Conservation (phyloP, 1,140 invertebrate species). For the Hylyphantes graminicola region DNA sequence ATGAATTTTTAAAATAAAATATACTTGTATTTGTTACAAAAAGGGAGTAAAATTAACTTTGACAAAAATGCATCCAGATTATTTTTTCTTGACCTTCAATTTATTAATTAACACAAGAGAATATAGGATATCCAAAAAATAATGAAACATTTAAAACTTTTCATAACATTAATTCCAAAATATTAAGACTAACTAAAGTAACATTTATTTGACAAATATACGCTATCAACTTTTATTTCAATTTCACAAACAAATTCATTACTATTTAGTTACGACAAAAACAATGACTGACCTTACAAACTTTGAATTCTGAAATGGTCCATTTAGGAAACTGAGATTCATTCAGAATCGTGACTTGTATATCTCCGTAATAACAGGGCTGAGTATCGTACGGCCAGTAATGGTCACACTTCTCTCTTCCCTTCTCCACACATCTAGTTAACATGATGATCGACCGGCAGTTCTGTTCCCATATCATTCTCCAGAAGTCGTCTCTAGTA, state of each 20-base stretch:
- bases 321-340: conserved; percentile 94
- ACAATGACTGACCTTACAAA: conserved; percentile 67
- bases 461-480: conserved; percentile 98
- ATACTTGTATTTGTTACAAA: too few species aligned
- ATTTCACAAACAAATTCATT: too few species aligned
- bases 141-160: too few species aligned
- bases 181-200: neutral
- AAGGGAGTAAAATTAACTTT: too few species aligned
- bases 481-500: conserved; percentile 97
- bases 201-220: neutral
- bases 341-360: conserved; percentile 88
- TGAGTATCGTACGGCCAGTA: conserved; percentile 97
- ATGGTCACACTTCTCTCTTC: conserved; percentile 92
- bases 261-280: too few species aligned
- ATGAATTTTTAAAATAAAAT: too few species aligned
- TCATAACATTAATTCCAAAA: too few species aligned
- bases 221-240: neutral
- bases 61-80: too few species aligned
- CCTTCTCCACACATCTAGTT: conserved; percentile 92
- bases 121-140: too few species aligned
- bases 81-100: too few species aligned
- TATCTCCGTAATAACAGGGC: conserved; percentile 94
- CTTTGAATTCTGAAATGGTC: conserved; percentile 93
- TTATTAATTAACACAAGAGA: too few species aligned
- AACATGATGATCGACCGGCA: conserved; percentile 96